Evolutionary conservation across 2,113 vertebrate genomes (phyloP), one percentile per base, ranked within the genome.

Genomic region (Panthera uncia): DNA sequence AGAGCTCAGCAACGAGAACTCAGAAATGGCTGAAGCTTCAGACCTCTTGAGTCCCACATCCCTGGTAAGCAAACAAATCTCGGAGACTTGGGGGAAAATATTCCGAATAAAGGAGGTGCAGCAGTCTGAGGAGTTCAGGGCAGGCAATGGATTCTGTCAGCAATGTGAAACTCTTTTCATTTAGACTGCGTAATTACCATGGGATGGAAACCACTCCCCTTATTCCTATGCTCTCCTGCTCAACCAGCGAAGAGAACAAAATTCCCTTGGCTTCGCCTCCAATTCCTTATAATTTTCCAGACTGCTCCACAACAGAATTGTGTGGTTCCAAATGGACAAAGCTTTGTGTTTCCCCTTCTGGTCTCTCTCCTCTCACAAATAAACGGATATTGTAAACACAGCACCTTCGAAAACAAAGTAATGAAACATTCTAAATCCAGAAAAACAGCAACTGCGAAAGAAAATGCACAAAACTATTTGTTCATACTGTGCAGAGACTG

Each of bases 221-320:
- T 68, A 74, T 66, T 82, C 68, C 27, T 19, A 33, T 6, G 52
- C 71, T 82, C 38, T 68, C 68, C 73, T 80, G 57, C 83, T 89
- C 94, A 73, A 29, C 69, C 69, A 92, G 87, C 4, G 11, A 91
- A 68, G 74, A 87, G 31, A 94, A 66, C 63, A 85, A n/a, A 57
- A 93, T 89, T 91, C 90, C 38, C 38, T 65, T 79, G 38, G 36
- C 41, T 15, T 66, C 71, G 48, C 36, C 33, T 94, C 45, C 4
- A 18, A 74, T 52, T 65, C 84, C 87, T 91, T 48, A 74, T 10
- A 83, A 80, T 86, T 91, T 97, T 48, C 76, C 71, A 92, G 45
- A 71, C 81, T 73, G 52, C 36, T 52, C 80, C 19, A 13, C 31
- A 41, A 33, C 63, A 33, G 85, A 89, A 94, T 23, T 61, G 12